A percentile compares a stretch with the other conserved stretches of the same genome.
Conservation (phyloP, 2,113 vertebrate species). For the Rhodinocichla rosea region DNA sequence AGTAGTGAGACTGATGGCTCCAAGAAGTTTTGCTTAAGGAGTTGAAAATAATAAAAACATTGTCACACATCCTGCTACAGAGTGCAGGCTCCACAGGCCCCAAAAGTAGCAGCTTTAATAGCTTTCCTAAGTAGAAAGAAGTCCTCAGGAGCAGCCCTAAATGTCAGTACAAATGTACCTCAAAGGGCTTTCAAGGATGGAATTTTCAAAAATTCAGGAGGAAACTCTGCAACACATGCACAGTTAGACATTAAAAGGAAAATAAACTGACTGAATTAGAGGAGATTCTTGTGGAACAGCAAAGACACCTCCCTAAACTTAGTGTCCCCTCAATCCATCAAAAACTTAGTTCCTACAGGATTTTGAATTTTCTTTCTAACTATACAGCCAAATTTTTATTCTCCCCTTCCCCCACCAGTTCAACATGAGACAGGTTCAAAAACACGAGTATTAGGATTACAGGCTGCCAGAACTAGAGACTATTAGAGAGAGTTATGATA, state of each 20-base stretch:
- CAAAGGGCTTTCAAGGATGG: not conserved
- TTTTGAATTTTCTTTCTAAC: not conserved
- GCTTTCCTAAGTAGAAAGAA: not conserved
- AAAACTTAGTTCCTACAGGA: not conserved
- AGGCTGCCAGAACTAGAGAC: not conserved
- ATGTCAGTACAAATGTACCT: not conserved
- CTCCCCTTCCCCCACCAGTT: not conserved
- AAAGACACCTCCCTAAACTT: not conserved
- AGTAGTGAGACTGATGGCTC: not conserved
- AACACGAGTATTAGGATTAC: not conserved
- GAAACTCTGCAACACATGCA: not conserved
- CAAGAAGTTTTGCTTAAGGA: not conserved
- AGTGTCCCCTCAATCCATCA: not conserved
- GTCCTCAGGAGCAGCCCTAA: not conserved
- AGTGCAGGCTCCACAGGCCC: not conserved
- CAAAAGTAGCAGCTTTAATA: not conserved
- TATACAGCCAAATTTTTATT: not conserved
- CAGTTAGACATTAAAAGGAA: not conserved
- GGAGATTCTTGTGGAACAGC: not conserved
- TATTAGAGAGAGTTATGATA: not conserved
- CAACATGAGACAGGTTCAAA: not conserved
- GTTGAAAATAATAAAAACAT: not conserved
- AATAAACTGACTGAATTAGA: not conserved
- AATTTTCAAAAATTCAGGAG: not conserved
- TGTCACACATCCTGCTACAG: not conserved